Conservation (phyloP, 1,140 invertebrate species). For the Drosophila leontia region DNA sequence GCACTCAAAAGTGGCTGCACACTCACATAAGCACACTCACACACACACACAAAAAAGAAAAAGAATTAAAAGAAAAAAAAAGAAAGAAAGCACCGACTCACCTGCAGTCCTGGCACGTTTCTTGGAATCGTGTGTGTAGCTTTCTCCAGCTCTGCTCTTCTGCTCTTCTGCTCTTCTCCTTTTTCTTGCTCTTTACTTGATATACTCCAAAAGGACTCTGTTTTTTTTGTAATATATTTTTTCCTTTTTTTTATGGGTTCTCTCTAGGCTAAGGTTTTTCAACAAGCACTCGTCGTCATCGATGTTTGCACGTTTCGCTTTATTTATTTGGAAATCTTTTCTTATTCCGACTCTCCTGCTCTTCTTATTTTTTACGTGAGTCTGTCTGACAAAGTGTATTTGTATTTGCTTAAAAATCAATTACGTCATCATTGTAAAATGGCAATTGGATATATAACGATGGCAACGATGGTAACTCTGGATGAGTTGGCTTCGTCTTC, state of each 20-base stretch:
- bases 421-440: constrained; percentile 83
- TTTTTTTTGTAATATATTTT: background rate
- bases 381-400: constrained; percentile 64
- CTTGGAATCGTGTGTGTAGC: constrained; percentile 16
- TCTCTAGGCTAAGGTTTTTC: constrained; percentile 64
- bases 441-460: constrained; percentile 66
- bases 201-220: constrained; percentile 37
- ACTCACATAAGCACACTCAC: constrained; percentile 24
- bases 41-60: background rate
- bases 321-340: constrained; percentile 63
- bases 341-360: constrained; percentile 23
- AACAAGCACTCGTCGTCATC: constrained; percentile 63
- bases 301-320: constrained; percentile 63
- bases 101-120: constrained; percentile 66
- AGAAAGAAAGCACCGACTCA: constrained; percentile 12
- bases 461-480: constrained; percentile 32
- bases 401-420: constrained; percentile 84
- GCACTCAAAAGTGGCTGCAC: constrained; percentile 66
- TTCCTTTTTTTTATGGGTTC: constrained; percentile 5
- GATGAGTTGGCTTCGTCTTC: constrained; percentile 4
- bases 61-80: constrained; percentile 8
- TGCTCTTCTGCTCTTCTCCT: constrained; percentile 1
- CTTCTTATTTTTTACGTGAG: constrained; percentile 16
- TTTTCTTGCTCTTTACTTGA: constrained; percentile 62
- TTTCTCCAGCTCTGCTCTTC: background rate